These are phyloP conservation scores for Chymomyza costata DNA, from an alignment of 1,140 invertebrate species.

Conservation along the genomic window DNA sequence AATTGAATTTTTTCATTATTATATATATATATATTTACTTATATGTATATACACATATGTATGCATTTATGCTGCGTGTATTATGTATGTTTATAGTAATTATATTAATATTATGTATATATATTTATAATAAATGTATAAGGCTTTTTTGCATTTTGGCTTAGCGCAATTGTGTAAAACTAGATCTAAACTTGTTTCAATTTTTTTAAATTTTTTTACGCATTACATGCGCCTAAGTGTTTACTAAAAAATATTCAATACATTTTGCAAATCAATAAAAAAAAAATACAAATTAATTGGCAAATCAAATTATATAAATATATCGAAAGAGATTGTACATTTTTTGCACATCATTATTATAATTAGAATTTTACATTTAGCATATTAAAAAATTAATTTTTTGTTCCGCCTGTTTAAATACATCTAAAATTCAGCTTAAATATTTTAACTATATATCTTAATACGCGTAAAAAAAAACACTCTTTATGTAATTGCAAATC, in stretches of 20 bases:
- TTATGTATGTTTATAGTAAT: too few relatives aligned
- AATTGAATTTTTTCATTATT: not conserved
- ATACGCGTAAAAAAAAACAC: too few relatives aligned
- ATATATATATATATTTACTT: slow-evolving; percentile 15
- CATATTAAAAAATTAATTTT: slow-evolving; percentile 1
- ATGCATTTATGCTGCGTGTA: slow-evolving; percentile 8
- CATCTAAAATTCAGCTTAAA: not conserved
- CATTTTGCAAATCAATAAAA: slow-evolving; percentile 21
- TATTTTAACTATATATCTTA: not conserved
- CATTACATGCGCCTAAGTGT: slow-evolving; percentile 26
- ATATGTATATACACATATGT: slow-evolving; percentile 26
- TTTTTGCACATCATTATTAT: not conserved
- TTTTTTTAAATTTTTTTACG: slow-evolving; percentile 6
- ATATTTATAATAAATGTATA: slow-evolving; percentile 36
- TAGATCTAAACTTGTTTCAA: slow-evolving; percentile 3
- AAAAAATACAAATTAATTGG: slow-evolving; percentile 22
- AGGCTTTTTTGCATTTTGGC: slow-evolving; percentile 42
- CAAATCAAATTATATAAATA: too few relatives aligned
- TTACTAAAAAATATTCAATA: not conserved
- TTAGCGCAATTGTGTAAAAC: slow-evolving; percentile 5
- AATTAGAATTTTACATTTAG: not conserved
- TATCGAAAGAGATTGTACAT: too few relatives aligned
- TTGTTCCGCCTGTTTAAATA: not conserved
- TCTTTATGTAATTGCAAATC: too few relatives aligned
- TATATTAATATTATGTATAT: slow-evolving; percentile 12